These are phyloP conservation scores for Scolopax mira DNA, from an alignment of 2,113 vertebrate species.

Conservation along the genomic window DNA sequence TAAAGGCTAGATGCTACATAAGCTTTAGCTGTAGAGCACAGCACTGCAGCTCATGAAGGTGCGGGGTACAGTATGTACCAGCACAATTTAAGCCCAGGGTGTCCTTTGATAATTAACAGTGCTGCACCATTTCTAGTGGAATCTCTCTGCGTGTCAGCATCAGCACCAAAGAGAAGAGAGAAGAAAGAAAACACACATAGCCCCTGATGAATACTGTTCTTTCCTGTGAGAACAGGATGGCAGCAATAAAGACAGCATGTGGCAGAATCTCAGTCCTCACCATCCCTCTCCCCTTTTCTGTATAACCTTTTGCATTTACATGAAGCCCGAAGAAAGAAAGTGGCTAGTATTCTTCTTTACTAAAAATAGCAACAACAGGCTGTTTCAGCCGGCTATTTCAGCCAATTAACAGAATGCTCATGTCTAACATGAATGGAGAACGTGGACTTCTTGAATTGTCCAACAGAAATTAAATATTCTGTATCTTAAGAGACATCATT, in stretches of 20 bases:
- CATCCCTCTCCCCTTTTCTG: neutral
- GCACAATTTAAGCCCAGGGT: constrained; percentile 3
- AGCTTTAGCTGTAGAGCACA: neutral
- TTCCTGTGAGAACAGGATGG: neutral
- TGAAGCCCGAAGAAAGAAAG: neutral
- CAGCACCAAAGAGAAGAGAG: constrained; percentile 2
- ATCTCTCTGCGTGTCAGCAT: neutral
- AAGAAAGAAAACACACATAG: neutral
- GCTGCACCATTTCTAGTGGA: neutral
- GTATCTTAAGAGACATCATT: neutral
- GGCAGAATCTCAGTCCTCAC: neutral
- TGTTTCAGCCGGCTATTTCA: neutral
- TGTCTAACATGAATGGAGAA: neutral
- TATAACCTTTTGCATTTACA: neutral
- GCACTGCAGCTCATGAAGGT: neutral
- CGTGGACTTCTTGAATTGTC: neutral
- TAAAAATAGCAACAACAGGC: neutral
- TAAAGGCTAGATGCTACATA: neutral
- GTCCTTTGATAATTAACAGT: constrained; percentile 49
- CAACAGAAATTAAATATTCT: neutral
- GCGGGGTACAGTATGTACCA: neutral
- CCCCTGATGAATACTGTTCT: neutral
- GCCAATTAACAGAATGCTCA: neutral
- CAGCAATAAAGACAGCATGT: neutral
- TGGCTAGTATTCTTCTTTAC: neutral